Evolutionary conservation across 2,888 invertebrate genomes (phyloP), one percentile per base, ranked within the genome.

Genomic region (Parascotia fuliginaria): DNA sequence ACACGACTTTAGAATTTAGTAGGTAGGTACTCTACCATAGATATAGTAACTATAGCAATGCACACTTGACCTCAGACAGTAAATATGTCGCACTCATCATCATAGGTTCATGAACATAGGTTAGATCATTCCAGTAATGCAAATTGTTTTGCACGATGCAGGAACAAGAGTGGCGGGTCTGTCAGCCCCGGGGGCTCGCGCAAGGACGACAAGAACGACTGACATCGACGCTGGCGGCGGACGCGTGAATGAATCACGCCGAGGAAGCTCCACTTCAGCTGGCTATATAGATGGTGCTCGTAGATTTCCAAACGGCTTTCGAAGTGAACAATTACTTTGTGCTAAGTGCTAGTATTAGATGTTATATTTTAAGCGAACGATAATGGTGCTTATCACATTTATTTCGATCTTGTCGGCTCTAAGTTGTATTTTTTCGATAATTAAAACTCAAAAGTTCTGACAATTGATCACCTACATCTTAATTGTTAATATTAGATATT

Each of bases 201-300:
- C 47, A 71, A 72, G 52, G 70, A 69, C 2, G 67, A 70, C 47
- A 72, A 70, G 54, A 44, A 49, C 9, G 75, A 73, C 46, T 79
- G 77, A 75, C 78, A 43, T 19, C 47, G 54, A 11, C 63, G 62
- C 9, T 65, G 71, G 60, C 61, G 58, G 52, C 45, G 47, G 15
- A 38, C 66, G 56, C 64, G 57, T 39, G 65, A 72, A 43, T 79
- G 80, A 80, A 45, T 36, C 11, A 15, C 9, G 53, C 46, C 44
- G 9, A 63, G 54, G 44, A 70, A 68, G 60, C 59, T 64, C 55
- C 63, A 52, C 43, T 52, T 67, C 19, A 54, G 50, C 42, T 73
- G 77, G 76, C 55, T 78, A 57, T 77, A 71, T 36, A 63, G 49
- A 61, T 79, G 79, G 79, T 75, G 79, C 70, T 64, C 55, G 66